These are phyloP conservation scores for Synergus itoensis DNA, from an alignment of 2,888 invertebrate species.

Conservation along the genomic window DNA sequence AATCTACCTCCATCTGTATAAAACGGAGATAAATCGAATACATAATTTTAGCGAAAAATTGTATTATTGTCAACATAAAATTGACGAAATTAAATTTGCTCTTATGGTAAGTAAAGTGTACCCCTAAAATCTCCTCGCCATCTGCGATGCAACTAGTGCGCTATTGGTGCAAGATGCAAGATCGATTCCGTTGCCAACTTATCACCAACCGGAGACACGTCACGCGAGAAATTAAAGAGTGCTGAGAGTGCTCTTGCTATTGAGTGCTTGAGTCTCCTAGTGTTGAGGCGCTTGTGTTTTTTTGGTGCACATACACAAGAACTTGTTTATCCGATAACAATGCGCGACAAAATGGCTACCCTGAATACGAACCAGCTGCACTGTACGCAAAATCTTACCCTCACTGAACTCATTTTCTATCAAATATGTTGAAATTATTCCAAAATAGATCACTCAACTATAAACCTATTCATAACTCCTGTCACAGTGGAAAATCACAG, in stretches of 20 bases:
- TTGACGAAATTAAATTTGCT: no score
- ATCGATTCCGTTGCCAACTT: constrained; percentile 30
- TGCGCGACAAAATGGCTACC: constrained; percentile 70
- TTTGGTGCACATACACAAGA: constrained; percentile 39
- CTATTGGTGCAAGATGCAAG: constrained; percentile 39
- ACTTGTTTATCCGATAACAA: constrained; percentile 73
- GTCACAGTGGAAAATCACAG: neutral
- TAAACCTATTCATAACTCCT: neutral
- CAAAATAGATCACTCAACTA: neutral
- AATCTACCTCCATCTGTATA: no score
- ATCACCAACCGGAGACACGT: constrained; percentile 37
- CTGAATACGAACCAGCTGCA: constrained; percentile 11
- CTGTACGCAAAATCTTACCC: neutral
- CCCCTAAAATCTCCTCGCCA: neutral
- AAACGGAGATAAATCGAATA: no score
- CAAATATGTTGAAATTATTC: neutral
- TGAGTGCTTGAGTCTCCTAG: neutral
- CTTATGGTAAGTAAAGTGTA: no score
- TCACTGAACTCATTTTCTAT: neutral
- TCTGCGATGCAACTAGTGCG: constrained; percentile 11
- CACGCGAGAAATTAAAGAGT: constrained; percentile 33
- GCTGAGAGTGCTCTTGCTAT: neutral
- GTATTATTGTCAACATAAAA: no score
- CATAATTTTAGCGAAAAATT: no score
- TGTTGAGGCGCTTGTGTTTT: constrained; percentile 23